Percentiles rank a stretch among this genome's conserved stretches.
These are phyloP conservation scores for Hippocampus abdominalis DNA, from an alignment of 2,113 vertebrate genomes.

Conservation along the genomic window DNA sequence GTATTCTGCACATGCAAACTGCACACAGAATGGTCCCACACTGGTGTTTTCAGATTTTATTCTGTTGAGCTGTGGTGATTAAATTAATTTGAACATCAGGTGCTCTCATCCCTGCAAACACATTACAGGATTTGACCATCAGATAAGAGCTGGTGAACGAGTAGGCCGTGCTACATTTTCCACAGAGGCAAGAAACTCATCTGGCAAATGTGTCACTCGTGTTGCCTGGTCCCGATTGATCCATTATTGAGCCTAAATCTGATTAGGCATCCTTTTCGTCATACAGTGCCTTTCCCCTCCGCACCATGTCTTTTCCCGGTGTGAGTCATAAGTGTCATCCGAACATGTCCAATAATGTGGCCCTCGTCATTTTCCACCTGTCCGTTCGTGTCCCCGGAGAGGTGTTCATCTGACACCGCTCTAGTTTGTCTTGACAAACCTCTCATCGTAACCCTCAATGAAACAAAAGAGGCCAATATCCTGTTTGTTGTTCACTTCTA, in stretches of 20 bases:
- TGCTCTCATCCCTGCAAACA: too few species aligned
- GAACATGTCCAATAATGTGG: conserved; percentile 19
- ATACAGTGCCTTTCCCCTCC: conserved; percentile 45
- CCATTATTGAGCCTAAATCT: conserved; percentile 51
- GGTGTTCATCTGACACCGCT: conserved; percentile 35
- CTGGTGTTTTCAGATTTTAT: too few species aligned
- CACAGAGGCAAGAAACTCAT: neutral
- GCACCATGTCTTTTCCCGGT: conserved; percentile 24
- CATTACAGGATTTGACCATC: neutral
- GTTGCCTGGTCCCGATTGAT: conserved; percentile 43
- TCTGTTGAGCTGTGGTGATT: too few species aligned
- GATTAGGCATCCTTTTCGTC: conserved; percentile 50
- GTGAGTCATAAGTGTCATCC: conserved; percentile 37
- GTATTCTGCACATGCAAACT: too few species aligned
- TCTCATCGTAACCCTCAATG: neutral
- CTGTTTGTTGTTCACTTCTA: conserved; percentile 62
- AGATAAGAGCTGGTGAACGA: neutral
- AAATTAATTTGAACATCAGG: too few species aligned
- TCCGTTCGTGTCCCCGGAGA: conserved; percentile 10
- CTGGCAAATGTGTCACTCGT: conserved; percentile 44
- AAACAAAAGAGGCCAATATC: conserved; percentile 54
- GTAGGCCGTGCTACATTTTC: neutral
- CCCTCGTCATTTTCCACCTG: conserved; percentile 40
- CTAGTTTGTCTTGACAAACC: conserved; percentile 1
- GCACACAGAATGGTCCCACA: too few species aligned